phyloP scores from a whole-genome alignment of 2,113 vertebrate species.

The Pterocles gutturalis region DNA sequence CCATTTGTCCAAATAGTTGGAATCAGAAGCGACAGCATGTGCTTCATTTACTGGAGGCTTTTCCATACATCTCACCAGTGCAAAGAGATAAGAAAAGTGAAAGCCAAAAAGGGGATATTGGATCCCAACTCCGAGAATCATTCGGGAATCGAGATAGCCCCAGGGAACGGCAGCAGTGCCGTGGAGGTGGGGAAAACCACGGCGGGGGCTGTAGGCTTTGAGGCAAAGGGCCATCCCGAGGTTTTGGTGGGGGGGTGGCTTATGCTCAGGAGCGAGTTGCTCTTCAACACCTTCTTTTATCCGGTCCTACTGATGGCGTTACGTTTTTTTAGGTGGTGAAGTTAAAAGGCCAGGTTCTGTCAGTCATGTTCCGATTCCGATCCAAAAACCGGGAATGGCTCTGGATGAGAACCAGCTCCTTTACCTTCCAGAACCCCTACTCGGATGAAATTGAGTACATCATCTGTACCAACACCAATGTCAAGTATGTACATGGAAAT shows the following conservation, averaged over 20 bases:
- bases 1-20: slow-evolving; percentile 31
- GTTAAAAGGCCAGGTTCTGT: slow-evolving; percentile 96
- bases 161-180: background rate
- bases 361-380: slow-evolving; percentile 97
- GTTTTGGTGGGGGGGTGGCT: background rate
- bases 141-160: rapidly evolving
- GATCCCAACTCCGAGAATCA: background rate
- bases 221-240: slow-evolving; percentile 6
- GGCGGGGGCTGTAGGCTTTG: background rate
- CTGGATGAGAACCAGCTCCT: slow-evolving; percentile 96
- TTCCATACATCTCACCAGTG: slow-evolving; percentile 37
- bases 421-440: slow-evolving; percentile 99
- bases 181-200: background rate
- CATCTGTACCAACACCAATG: slow-evolving; percentile 97
- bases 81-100: background rate
- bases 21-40: slow-evolving; percentile 28
- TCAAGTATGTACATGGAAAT: slow-evolving; percentile 86
- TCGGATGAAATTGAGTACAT: slow-evolving; percentile 99
- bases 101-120: background rate
- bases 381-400: slow-evolving; percentile 93
- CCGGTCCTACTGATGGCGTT: slow-evolving; percentile 1
- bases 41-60: slow-evolving; percentile 32
- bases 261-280: background rate
- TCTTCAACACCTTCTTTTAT: background rate
- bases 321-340: slow-evolving; percentile 89